phyloP scores from a whole-genome alignment of 2,888 invertebrate species.

The Pheosia gnoma region DNA sequence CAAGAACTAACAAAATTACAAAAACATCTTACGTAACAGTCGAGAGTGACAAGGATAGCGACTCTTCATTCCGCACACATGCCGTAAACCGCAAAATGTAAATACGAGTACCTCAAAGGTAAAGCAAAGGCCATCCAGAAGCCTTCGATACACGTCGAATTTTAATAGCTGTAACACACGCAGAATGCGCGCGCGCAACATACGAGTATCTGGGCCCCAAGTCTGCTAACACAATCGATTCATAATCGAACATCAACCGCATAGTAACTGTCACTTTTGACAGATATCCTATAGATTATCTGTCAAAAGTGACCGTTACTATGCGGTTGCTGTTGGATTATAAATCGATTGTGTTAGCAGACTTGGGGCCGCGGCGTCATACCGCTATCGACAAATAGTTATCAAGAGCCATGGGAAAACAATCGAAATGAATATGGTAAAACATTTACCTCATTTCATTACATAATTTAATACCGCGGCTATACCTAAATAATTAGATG shows the following conservation, averaged over 20 bases:
- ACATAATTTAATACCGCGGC: not conserved
- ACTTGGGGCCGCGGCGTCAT: too few relatives aligned
- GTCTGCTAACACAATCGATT: too few relatives aligned
- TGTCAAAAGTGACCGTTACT: too few relatives aligned
- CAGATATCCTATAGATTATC: too few relatives aligned
- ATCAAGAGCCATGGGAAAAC: too few relatives aligned
- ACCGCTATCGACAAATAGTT: too few relatives aligned
- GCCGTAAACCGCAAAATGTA: not conserved
- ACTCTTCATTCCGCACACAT: not conserved
- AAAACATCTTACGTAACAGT: not conserved
- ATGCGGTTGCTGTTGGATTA: too few relatives aligned
- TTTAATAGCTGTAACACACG: not conserved
- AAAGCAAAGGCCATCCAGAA: conserved; percentile 2
- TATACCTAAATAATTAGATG: not conserved
- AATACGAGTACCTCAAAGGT: conserved; percentile 4
- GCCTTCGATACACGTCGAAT: conserved; percentile 4
- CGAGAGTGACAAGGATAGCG: not conserved
- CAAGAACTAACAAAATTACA: too few relatives aligned
- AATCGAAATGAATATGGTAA: too few relatives aligned
- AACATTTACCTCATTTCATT: not conserved
- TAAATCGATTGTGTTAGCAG: too few relatives aligned
- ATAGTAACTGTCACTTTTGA: too few relatives aligned
- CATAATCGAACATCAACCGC: too few relatives aligned
- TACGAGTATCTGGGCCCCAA: not conserved
- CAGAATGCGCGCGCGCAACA: not conserved